These are phyloP conservation scores for Microplitis demolitor DNA, from an alignment of 1,140 invertebrate species.

Conservation along the genomic window DNA sequence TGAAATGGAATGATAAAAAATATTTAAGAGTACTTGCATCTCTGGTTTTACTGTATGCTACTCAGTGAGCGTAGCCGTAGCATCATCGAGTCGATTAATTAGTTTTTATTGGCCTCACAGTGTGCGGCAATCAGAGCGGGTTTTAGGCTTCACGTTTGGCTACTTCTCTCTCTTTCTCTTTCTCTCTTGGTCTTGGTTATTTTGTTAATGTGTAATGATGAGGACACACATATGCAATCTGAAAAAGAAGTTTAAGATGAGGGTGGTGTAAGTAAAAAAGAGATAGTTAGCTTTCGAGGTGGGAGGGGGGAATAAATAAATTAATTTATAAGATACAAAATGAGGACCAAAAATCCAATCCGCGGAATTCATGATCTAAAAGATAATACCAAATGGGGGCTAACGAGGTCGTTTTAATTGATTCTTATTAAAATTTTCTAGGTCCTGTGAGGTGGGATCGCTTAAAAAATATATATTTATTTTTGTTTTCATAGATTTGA, in stretches of 20 bases:
- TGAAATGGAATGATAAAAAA: no score
- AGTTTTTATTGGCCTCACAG: constrained; percentile 21
- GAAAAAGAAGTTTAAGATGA: no score
- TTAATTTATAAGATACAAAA: constrained; percentile 3
- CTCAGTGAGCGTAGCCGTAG: no score
- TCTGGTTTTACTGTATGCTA: no score
- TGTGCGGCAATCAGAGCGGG: constrained; percentile 18
- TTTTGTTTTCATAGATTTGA: no score
- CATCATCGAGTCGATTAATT: constrained; percentile 14
- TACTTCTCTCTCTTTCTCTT: no score
- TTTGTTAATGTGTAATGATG: background rate
- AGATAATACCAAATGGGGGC: constrained; percentile 4
- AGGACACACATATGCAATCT: no score
- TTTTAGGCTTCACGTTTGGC: background rate
- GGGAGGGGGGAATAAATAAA: constrained; percentile 9
- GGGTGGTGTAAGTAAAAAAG: background rate
- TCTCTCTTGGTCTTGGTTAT: background rate
- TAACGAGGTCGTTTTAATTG: background rate
- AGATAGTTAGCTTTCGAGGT: background rate
- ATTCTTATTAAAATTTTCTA: background rate
- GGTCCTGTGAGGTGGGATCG: no score
- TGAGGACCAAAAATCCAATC: constrained; percentile 18
- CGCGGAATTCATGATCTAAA: constrained; percentile 6
- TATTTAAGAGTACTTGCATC: no score
- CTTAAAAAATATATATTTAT: no score